A percentile compares a stretch with the other conserved stretches of the same genome.
Evolutionary conservation across 2,888 invertebrate genomes (phyloP).

Genomic region (Piscicola geometra): DNA sequence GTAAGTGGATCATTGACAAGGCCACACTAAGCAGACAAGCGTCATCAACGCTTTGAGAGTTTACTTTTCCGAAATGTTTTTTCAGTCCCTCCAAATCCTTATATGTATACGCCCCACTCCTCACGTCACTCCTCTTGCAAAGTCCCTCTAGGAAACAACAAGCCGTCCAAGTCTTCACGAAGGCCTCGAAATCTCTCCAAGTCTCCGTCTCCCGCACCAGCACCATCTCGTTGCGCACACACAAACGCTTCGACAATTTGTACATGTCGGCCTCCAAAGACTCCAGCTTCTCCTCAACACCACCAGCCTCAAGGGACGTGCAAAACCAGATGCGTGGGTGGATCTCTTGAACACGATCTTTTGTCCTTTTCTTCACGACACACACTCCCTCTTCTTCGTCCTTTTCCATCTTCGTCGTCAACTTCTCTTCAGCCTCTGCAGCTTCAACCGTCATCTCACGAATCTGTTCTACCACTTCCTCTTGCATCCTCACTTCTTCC

Average conservation of each 20-base stretch:
- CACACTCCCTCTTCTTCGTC: no score
- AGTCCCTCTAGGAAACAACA: neutral
- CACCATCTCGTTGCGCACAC: neutral
- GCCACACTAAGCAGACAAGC: neutral
- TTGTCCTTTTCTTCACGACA: no score
- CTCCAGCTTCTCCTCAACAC: neutral
- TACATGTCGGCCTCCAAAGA: neutral
- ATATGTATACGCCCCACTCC: neutral
- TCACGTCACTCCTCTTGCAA: neutral
- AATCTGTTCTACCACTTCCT: no score
- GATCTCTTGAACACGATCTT: no score
- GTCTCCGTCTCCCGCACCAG: neutral
- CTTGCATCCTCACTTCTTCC: no score
- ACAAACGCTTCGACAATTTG: neutral
- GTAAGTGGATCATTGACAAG: neutral
- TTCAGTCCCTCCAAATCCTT: neutral
- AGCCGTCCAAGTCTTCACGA: neutral
- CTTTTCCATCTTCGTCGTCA: no score
- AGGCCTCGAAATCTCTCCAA: neutral
- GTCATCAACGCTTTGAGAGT: neutral
- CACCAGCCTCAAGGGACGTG: neutral
- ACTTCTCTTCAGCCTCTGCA: no score
- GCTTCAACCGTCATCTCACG: no score
- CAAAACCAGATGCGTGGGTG: neutral
- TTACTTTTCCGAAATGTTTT: neutral